Evolutionary conservation across 2,113 vertebrate genomes (phyloP), one percentile per base, ranked within the genome.

Genomic region (Narcine bancroftii): DNA sequence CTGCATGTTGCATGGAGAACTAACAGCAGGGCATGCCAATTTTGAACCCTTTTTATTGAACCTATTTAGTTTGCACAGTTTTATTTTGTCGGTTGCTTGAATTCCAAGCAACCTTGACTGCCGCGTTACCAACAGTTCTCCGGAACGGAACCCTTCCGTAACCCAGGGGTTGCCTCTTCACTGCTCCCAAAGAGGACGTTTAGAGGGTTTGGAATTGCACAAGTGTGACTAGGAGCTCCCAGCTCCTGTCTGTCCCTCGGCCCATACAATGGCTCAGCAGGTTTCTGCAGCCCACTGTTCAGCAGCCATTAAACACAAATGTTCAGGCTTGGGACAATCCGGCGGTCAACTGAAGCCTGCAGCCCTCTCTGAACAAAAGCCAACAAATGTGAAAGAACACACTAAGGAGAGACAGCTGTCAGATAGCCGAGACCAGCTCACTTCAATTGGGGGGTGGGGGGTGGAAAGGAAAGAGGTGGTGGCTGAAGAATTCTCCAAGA

Each of bases 341-440:
- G 93, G 92, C 92, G 92, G 94, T 92, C 45, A 63, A 77, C 89
- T 39, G 79, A 93, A 92, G 93, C 50, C 91, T 92, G 29, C 0
- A 0, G 65, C 89, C 92, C 95, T 95, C 93, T 94, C 93, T 94
- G 93, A 93, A 92, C 75, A 17, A 94, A 93, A 94, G 93, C 94
- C 6, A 39, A 94, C 95, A 95, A 94, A 95, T 95, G 95, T 94
- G 94, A 56, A 66, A 69, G 60, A 63, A 66, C 21, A 91, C 42
- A 91, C 69, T 9, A 63, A 66, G 87, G 39, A 45, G 63, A 91
- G 24, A 66, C 39, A 91, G 87, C 87, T 91, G 87, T n/a, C 87
- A 26, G 60, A 91, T 29, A 17, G 53, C 33, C 2, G 10, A 69
- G 63, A 29, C 7, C 21, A 66, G 24, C 63, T 91, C 36, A 89